Base-by-base conservation (phyloP, 2,888 invertebrate genomes). In the Raillietiella orientalis region DNA sequence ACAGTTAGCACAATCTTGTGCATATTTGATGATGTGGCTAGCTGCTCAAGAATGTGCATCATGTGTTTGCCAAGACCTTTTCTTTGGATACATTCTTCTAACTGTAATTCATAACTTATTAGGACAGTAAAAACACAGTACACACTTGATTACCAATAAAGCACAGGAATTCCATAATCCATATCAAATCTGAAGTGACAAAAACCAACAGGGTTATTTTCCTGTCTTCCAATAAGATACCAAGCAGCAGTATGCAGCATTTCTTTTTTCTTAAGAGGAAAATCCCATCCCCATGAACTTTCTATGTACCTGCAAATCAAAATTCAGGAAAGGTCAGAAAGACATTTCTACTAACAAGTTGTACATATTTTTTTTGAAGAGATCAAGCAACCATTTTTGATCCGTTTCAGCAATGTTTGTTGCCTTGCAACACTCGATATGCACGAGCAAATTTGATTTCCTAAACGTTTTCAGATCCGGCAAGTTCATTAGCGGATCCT, bases 61-160 rank as follows among this genome's bases (percentile, higher is more conserved):
- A 79, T 56, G 40, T 67, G 67, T 41, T 64, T 65, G 4, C 82
- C 82, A 22, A 82, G 52, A 6, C 77, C 77, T 44, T 66, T 66
- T 31, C 71, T 53, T 32, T 69, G 59, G 16, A 61, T 58, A 6
- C 48, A 50, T 26, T 57, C 46, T 40, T 66, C 66, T 35, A 82
- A 52, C 46, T 84, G 82, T 33, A 82, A 55, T 46, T 82, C 82
- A 50, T 82, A 84, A 44, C 75, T 74, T 39, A 25, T 46, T 43
- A 15, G 33, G 28, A 32, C 6, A 6, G n/a, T 17, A 17, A n/a
- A n/a, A n/a, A n/a, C n/a, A n/a, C n/a, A n/a, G n/a, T n/a, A 17
- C 6, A 6, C 6, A 27, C 11, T n/a, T 23, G 31, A 48, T 49
- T 44, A 69, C 69, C 70, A 69, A 44, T 72, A 74, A 5, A 74